Percentiles rank a stretch among this genome's conserved stretches.
phyloP scores from a whole-genome alignment of 2,797 vertebrate genomes.

The Tokudaia muenninki region DNA sequence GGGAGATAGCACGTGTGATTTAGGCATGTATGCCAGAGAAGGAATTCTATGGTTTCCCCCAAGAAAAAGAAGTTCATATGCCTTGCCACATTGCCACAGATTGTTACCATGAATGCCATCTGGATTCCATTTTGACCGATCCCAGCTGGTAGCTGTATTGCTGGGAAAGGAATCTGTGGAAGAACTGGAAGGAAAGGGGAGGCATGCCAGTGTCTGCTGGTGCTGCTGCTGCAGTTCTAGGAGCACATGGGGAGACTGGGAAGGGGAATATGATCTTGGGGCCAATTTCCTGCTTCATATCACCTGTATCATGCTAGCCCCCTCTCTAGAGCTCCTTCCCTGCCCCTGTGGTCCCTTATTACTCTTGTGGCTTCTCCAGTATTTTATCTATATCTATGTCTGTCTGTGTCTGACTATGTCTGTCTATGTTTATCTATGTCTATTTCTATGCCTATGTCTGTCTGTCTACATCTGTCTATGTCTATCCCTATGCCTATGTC shows the following conservation, averaged over 20 bases:
- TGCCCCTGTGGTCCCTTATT: not conserved
- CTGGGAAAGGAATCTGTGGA: not conserved
- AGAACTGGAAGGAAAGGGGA: not conserved
- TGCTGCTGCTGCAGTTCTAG: not conserved
- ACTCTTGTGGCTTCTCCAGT: not conserved
- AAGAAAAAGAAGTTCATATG: not conserved
- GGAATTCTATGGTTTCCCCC: not conserved
- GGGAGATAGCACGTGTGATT: not conserved
- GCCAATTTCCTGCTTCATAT: not conserved
- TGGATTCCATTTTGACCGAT: not conserved
- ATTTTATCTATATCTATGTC: not conserved
- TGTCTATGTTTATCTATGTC: not conserved
- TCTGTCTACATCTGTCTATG: not conserved
- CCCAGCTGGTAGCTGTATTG: not conserved
- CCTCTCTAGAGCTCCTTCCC: not conserved
- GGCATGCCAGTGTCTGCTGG: not conserved
- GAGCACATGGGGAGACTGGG: not conserved
- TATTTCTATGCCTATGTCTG: no score
- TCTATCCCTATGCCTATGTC: not conserved
- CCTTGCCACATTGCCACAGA: not conserved
- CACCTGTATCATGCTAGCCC: not conserved
- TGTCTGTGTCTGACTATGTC: not conserved
- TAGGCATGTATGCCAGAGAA: not conserved
- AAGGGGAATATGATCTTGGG: not conserved
- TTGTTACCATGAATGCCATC: not conserved